Evolutionary conservation across 2,113 vertebrate species (phyloP), one percentile per base, ranked within the genome.

Genomic region (Platanista minor): DNA sequence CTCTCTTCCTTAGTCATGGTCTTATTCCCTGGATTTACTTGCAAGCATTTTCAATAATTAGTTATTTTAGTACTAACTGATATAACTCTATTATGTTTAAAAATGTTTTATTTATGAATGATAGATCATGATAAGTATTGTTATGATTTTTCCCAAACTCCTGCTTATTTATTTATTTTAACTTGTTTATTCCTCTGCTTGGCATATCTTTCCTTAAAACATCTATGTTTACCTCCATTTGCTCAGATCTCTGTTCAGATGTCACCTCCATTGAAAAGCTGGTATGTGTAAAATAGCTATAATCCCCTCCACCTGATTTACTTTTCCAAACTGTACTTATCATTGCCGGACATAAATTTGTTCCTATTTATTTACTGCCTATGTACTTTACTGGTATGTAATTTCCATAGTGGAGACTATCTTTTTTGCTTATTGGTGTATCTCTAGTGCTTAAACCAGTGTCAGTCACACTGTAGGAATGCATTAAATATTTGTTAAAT

Each of bases 401-500:
- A 36, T 39, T 80, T 49, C 33, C 29, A 31, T 20, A 33, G 21
- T 29, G 64, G 21, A 80, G 3, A 1, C 3, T 77, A 15, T 59
- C 18, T 82, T 39, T 90, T 90, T 49, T 78, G 11, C 41, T 71
- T 64, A 78, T 25, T 46, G 6, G 12, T 57, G 0, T 61, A 57
- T 87, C 36, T 54, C n/a, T 54, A 43, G 1, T 33, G 1, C 29
- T 17, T 71, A 74, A 46, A 64, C 52, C 5, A 90, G 17, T 36
- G 10, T 71, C 12, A 88, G 62, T 27, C 7, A 87, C 13, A 9
- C 49, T 23, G 2, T 75, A 29, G 12, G 15, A 72, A 84, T 49
- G 39, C 52, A 27, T 72, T 57, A 67, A 91, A 87, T n/a, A 91
- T 46, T 66, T 88, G 5, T 93, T 88, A 74, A 72, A 88, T 87